phyloP scores from a whole-genome alignment of 2,888 invertebrate species.

The Girardia tigrina region DNA sequence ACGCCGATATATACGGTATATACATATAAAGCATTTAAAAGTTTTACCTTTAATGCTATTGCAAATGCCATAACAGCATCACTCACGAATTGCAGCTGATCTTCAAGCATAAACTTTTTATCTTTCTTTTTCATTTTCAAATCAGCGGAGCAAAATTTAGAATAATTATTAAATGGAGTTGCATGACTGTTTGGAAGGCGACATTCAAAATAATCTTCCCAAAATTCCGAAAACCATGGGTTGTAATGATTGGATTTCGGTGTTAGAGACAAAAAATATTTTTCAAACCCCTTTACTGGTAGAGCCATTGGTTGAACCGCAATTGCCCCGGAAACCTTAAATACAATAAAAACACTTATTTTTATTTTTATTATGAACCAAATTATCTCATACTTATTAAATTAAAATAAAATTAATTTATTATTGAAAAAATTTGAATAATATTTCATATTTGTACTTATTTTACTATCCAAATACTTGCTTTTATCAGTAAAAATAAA shows the following conservation, averaged over 20 bases:
- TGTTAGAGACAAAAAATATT: constrained; percentile 44
- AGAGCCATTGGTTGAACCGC: constrained; percentile 85
- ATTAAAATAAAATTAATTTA: too few species aligned
- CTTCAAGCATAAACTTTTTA: constrained; percentile 24
- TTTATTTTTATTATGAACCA: too few species aligned
- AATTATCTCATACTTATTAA: too few species aligned
- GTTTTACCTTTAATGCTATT: constrained; percentile 8
- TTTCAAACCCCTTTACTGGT: constrained; percentile 57
- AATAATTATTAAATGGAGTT: constrained; percentile 31
- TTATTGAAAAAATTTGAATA: too few species aligned
- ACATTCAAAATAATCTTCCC: constrained; percentile 73
- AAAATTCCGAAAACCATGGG: constrained; percentile 49
- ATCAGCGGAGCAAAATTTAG: background rate
- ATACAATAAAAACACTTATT: too few species aligned
- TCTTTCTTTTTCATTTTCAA: constrained; percentile 2
- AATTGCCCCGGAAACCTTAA: constrained; percentile 72
- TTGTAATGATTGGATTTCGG: constrained; percentile 44
- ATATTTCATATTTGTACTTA: too few species aligned
- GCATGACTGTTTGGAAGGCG: background rate
- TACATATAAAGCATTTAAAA: background rate
- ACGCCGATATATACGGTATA: too few species aligned
- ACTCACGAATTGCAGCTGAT: constrained; percentile 36
- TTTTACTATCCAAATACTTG: too few species aligned
- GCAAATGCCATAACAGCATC: constrained; percentile 30
- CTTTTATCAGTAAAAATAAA: too few species aligned